Evolutionary conservation across 2,113 vertebrate genomes (phyloP).

Genomic region (Conger conger): DNA sequence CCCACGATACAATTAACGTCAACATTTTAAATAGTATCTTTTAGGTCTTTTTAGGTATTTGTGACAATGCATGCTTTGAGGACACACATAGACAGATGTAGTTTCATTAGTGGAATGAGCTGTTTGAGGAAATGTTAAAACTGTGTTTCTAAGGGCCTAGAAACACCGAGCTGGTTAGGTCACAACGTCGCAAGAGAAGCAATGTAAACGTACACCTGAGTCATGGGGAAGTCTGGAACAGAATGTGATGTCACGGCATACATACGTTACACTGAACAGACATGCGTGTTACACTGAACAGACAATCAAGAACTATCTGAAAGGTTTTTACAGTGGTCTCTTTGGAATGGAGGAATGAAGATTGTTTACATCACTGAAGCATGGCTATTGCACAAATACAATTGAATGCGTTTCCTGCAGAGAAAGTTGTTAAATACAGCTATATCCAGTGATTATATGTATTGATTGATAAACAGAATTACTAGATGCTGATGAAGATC

Average conservation of each 20-base stretch:
- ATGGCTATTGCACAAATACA: neutral
- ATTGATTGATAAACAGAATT: neutral
- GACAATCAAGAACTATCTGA: neutral
- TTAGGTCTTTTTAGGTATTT: constrained; percentile 68
- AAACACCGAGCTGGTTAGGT: constrained; percentile 50
- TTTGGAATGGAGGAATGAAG: constrained; percentile 1
- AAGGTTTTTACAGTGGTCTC: neutral
- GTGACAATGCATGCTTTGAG: constrained; percentile 83
- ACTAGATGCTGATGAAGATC: neutral
- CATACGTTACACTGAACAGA: neutral
- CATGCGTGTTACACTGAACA: neutral
- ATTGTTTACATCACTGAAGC: constrained; percentile 1
- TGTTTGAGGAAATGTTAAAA: constrained; percentile 53
- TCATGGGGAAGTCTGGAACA: constrained; percentile 14
- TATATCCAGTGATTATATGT: constrained; percentile 1
- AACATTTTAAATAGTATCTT: constrained; percentile 71
- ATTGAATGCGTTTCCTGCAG: neutral
- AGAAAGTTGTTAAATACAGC: neutral
- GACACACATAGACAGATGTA: constrained; percentile 60
- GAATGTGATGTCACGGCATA: constrained; percentile 7
- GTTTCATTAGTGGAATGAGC: constrained; percentile 64
- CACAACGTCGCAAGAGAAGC: neutral
- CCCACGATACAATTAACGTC: constrained; percentile 81
- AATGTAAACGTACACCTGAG: neutral
- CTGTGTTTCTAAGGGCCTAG: constrained; percentile 52